Evolutionary conservation across 2,113 vertebrate genomes (phyloP), one percentile per base, ranked within the genome.

Genomic region (Desmodus rotundus): DNA sequence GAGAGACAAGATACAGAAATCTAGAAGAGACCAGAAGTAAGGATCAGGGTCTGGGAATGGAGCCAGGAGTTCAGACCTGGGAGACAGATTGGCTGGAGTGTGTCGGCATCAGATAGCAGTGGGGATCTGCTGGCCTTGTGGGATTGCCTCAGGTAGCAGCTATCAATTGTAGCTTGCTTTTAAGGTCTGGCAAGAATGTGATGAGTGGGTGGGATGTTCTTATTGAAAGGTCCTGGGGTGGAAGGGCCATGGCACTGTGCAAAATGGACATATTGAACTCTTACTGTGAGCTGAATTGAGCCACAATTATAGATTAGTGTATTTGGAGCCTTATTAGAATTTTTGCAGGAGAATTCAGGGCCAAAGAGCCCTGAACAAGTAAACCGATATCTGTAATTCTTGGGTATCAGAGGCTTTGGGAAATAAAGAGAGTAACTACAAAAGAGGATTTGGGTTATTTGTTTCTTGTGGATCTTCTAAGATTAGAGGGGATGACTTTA

Each of bases 271-370:
- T 52, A 19, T 6, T 77, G 90, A 80, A 89, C 33, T 72, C 88
- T 95, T 72, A 92, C 58, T 45, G 28, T 45, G 65, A 90, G 84
- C 80, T 33, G 12, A 92, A 92, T n/a, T 28, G 28, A 97, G 65
- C 84, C 84, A 88, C 87, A 93, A 26, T 73, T 93, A 97, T 73
- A 92, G 95, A 94, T 96, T 45, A 78, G 41, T 84, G 45, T 90
- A 89, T 93, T 77, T 96, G 84, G 87, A 97, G 82, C 7, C 3
- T 65, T 87, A 90, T 54, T 43, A 91, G 88, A 97, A 97, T 95
- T 96, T 96, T 97, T 96, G 92, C 85, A 90, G 65, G 74, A 93
- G 93, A 63, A 84, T 67, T 81, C 90, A 94, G 70, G 50, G 38
- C 65, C 2, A 6, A 70, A 87, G 43, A 93, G 19, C 7, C 52